A percentile compares a stretch with the other conserved stretches of the same genome.
Evolutionary conservation across 2,797 vertebrate species (phyloP).

Genomic region (Pseudochaenichthys georgianus): DNA sequence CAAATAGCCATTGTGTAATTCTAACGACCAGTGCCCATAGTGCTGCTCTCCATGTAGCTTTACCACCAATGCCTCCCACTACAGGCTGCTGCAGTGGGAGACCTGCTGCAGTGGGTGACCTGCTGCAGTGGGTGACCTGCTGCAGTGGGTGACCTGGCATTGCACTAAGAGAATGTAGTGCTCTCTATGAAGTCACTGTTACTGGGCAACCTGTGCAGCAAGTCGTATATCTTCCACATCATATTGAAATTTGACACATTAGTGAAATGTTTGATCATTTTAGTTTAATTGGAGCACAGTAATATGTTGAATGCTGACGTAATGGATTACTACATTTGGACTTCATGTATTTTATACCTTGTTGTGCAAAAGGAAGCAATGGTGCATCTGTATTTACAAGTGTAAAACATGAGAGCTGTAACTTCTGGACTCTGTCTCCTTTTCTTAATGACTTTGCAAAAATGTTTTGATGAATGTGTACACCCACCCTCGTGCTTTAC

Average conservation of each 20-base stretch:
- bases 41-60: constrained; percentile 9
- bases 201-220: constrained; percentile 23
- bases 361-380: constrained; percentile 44
- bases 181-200: constrained; percentile 26
- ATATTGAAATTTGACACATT: constrained; percentile 18
- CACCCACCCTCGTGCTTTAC: too few relatives aligned
- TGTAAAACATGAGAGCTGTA: constrained; percentile 70
- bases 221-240: constrained; percentile 44
- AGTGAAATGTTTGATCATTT: constrained; percentile 16
- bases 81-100: background rate
- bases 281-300: constrained; percentile 17
- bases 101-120: constrained; percentile 13
- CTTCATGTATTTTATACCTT: constrained; percentile 47
- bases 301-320: constrained; percentile 32
- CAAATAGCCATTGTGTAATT: constrained; percentile 14
- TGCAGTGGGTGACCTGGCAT: constrained; percentile 20
- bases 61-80: background rate
- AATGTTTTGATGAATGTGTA: background rate
- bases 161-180: constrained; percentile 44
- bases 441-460: background rate
- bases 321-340: constrained; percentile 33
- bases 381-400: constrained; percentile 38
- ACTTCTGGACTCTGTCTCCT: constrained; percentile 43
- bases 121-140: constrained; percentile 16
- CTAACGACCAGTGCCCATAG: constrained; percentile 18